phyloP scores from a whole-genome alignment of 1,140 invertebrate species.

The Drosophila pseudoananassae region DNA sequence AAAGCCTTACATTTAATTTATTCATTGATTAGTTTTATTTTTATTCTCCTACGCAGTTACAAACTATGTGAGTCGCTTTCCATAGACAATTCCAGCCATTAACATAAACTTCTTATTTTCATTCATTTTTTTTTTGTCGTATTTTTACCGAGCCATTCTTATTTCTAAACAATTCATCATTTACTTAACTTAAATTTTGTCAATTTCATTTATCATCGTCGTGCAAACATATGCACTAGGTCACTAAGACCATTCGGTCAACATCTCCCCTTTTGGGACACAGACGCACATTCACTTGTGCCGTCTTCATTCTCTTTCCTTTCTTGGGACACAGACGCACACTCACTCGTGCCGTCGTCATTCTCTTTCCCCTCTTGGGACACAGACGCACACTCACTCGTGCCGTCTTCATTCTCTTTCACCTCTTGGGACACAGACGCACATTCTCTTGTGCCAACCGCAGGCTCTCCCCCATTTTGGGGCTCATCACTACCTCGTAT shows the following conservation, averaged over 20 bases:
- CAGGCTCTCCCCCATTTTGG: background rate
- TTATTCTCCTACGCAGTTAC: slow-evolving; percentile 1
- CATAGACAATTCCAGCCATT: slow-evolving; percentile 3
- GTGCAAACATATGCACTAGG: slow-evolving; percentile 1
- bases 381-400: too few relatives aligned
- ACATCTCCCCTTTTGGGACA: background rate
- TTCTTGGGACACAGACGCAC: too few relatives aligned
- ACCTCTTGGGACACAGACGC: slow-evolving; percentile 4
- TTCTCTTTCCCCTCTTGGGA: too few relatives aligned
- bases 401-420: too few relatives aligned
- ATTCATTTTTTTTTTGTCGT: background rate
- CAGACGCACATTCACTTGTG: too few relatives aligned
- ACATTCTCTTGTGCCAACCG: slow-evolving; percentile 5
- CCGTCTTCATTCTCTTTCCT: too few relatives aligned
- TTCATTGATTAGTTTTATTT: slow-evolving; percentile 2
- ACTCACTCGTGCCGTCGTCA: too few relatives aligned
- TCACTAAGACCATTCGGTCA: background rate
- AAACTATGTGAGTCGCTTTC: slow-evolving; percentile 7
- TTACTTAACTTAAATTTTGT: background rate
- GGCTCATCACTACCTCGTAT: background rate
- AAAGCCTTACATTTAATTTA: background rate
- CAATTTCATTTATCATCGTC: background rate
- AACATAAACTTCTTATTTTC: slow-evolving; percentile 2
- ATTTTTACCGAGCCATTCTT: background rate
- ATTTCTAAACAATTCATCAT: background rate